Evolutionary conservation across 2,113 vertebrate species (phyloP).

Genomic region (Rostratula benghalensis): DNA sequence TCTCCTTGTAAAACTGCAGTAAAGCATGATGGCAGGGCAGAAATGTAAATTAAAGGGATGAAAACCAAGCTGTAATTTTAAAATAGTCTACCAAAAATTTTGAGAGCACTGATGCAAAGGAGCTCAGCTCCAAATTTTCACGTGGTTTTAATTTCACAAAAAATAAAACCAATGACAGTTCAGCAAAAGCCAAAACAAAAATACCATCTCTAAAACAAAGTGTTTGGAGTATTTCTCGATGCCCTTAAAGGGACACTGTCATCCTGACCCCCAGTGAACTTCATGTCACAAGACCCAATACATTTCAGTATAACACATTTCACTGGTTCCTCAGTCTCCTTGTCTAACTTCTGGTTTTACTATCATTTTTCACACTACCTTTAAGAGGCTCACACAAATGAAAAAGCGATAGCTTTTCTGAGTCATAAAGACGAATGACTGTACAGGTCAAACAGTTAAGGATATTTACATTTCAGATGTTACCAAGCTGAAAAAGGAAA

Average conservation of each 20-base stretch:
- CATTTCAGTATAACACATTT: background rate
- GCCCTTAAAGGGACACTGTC: background rate
- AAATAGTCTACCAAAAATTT: background rate
- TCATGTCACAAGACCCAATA: background rate
- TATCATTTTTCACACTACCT: background rate
- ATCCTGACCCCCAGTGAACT: background rate
- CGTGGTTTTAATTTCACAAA: background rate
- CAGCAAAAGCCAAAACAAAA: background rate
- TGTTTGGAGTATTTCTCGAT: background rate
- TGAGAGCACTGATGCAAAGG: background rate
- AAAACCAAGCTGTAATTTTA: background rate
- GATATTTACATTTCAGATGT: background rate
- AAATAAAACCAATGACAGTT: background rate
- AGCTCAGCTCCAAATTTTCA: background rate
- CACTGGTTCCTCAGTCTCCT: background rate
- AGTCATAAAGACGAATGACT: background rate
- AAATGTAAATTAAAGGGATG: slow-evolving; percentile 2
- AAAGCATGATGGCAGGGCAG: background rate
- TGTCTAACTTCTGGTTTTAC: background rate
- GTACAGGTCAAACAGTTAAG: background rate
- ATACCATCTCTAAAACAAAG: background rate
- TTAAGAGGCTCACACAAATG: background rate
- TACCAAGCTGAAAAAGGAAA: background rate
- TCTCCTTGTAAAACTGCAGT: background rate
- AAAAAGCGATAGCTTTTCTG: background rate